A percentile compares a stretch with the other conserved stretches of the same genome.
Evolutionary conservation across 2,113 vertebrate genomes (phyloP).

Genomic region (Lepus americanus): DNA sequence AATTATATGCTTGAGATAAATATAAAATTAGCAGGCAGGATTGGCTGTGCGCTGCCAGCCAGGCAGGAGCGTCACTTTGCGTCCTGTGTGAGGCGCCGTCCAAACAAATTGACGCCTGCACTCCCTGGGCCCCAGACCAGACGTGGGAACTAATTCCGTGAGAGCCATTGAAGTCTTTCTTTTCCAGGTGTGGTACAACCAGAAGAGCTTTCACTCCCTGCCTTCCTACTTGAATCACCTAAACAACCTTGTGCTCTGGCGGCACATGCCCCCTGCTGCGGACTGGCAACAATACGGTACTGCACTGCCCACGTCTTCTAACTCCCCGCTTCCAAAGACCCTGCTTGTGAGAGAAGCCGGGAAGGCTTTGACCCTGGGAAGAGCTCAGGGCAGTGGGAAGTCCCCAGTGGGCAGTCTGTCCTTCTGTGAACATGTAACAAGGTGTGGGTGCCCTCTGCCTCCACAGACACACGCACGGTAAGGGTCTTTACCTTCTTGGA

Average conservation of each 20-base stretch:
- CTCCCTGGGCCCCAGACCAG: background rate
- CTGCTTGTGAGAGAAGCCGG: background rate
- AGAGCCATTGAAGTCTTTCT: constrained; percentile 20
- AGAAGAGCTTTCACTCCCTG: constrained; percentile 86
- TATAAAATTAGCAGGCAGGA: constrained; percentile 59
- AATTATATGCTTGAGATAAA: constrained; percentile 73
- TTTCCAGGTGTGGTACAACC: constrained; percentile 89
- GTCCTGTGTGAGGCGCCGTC: background rate
- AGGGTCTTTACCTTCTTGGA: background rate
- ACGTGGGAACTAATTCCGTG: background rate
- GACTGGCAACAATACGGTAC: constrained; percentile 88
- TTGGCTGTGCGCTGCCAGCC: background rate
- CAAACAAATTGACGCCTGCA: background rate
- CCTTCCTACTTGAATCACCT: constrained; percentile 88
- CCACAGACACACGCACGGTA: no score
- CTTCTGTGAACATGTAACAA: fast-evolving
- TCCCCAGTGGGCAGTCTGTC: background rate
- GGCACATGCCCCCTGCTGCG: constrained; percentile 80
- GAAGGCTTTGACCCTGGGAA: background rate
- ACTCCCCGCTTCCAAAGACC: background rate
- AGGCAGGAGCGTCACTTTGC: fast-evolving
- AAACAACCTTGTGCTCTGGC: constrained; percentile 88
- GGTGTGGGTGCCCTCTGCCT: background rate
- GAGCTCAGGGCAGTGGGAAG: fast-evolving
- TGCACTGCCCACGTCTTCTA: background rate